These are phyloP conservation scores for Athalia circularis DNA, from an alignment of 2,888 invertebrate species.

Conservation along the genomic window DNA sequence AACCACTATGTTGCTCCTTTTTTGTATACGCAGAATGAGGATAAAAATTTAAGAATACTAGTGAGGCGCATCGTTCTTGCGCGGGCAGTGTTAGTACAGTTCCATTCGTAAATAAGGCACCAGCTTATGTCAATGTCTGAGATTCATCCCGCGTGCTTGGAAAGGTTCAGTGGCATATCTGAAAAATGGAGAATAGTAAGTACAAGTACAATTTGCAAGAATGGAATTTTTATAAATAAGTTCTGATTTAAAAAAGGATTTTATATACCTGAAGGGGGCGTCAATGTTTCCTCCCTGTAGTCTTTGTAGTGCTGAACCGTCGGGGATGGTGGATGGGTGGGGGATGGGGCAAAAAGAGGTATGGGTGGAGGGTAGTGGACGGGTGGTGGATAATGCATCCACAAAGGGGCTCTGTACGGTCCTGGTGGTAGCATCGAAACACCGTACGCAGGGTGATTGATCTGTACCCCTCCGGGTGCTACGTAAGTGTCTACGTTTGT, in stretches of 20 bases:
- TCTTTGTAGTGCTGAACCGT: conserved; percentile 72
- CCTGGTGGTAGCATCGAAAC: conserved; percentile 72
- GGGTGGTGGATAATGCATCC: conserved; percentile 76
- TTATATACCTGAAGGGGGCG: conserved; percentile 71
- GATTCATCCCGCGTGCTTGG: conserved; percentile 85
- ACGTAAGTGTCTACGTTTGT: conserved; percentile 68
- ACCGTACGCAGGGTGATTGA: conserved; percentile 71
- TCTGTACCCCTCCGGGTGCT: conserved; percentile 62
- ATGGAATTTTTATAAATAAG: neutral
- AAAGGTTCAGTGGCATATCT: conserved; percentile 94
- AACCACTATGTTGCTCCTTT: conserved; percentile 67
- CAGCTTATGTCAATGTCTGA: conserved; percentile 67
- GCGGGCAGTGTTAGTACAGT: conserved; percentile 70
- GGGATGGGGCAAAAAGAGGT: conserved; percentile 70
- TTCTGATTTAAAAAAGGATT: no score
- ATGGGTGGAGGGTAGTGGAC: conserved; percentile 74
- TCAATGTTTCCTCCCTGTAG: conserved; percentile 72
- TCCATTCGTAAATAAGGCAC: conserved; percentile 64
- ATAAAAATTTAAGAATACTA: conserved; percentile 70
- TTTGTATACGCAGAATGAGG: conserved; percentile 54
- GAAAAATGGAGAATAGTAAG: conserved; percentile 70
- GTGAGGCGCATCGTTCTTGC: conserved; percentile 73
- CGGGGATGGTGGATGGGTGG: conserved; percentile 70
- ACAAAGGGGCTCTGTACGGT: conserved; percentile 75
- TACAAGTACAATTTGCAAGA: neutral